Evolutionary conservation across 2,113 vertebrate genomes (phyloP).

Genomic region (Oreotragus oreotragus): DNA sequence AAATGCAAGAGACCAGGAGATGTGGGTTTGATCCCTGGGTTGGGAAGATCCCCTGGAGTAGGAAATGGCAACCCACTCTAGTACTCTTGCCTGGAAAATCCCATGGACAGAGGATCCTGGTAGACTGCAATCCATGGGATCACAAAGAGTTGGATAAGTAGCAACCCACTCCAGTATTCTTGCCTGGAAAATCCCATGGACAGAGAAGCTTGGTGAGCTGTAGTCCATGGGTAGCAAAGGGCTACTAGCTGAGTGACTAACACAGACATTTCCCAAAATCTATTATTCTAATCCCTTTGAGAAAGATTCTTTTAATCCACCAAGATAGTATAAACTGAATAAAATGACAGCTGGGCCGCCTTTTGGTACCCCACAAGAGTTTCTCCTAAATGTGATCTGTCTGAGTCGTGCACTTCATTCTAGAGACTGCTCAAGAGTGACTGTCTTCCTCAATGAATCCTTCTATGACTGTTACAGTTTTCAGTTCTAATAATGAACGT

Average conservation of each 20-base stretch:
- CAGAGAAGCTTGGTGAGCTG: background rate
- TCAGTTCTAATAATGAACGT: background rate
- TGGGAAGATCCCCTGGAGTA: background rate
- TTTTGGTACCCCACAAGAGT: background rate
- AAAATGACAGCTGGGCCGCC: background rate
- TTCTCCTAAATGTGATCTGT: background rate
- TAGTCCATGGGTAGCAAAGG: background rate
- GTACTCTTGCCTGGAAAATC: background rate
- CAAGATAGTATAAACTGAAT: background rate
- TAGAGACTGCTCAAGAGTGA: background rate
- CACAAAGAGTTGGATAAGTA: background rate
- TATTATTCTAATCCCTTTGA: background rate
- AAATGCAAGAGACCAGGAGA: background rate
- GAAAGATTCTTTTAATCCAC: background rate
- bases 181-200: background rate
- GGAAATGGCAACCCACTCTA: background rate
- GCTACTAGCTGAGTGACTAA: background rate
- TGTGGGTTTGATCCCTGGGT: background rate
- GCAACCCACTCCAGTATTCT: background rate
- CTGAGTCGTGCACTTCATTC: background rate
- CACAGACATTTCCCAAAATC: background rate
- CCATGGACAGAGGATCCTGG: background rate
- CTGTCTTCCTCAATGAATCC: background rate
- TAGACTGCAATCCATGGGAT: background rate
- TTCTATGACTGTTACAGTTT: background rate